Base-by-base conservation (phyloP, 2,113 vertebrate genomes). In the Cyprinodon brontotheroides region DNA sequence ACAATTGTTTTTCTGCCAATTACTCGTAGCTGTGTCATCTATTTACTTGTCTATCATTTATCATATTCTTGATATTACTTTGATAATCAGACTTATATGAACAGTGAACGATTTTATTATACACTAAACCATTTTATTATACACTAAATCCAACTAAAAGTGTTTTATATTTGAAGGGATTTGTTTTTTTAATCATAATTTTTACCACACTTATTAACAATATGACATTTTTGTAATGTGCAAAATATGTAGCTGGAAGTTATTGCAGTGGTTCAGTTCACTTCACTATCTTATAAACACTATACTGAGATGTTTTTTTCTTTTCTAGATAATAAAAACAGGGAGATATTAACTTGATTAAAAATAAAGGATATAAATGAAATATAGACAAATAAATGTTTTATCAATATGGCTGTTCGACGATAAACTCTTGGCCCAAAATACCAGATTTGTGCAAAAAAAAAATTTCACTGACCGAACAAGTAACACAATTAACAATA, bases 61-160 rank as follows among this genome's bases (percentile, higher is more conserved):
- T 61, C 67, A 68, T 47, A 63, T 81, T 53, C 43, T 20, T 61
- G 47, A 65, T 10, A 1, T 59, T 61, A n/a, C 29, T 72, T 67
- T 61, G 53, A 73, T 75, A 11, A 3, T 57, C 60, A 10, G 41
- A 17, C 48, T 40, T 70, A 66, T 8, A 36, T 13, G 41, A 48
- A 9, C 13, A 47, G 14, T 22, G 29, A 37, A 57, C n/a, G 15
- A 22, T 75, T 69, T 70, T 17, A 13, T 66, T 14, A 11, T n/a
- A 13, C 45, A 9, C 57, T 47, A 37, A 41, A 36, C 11, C 29
- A 41, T 70, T 1, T 39, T 41, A 47, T 4, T 68, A 39, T 29
- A 29, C 29, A 29, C 29, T 29, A 29, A 29, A 29, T 29, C 29
- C 29, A 29, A 29, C 29, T 29, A 43, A 57, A 38, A 11, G 57